phyloP scores from a whole-genome alignment of 2,888 invertebrate species.

The Epinotia bilunana region DNA sequence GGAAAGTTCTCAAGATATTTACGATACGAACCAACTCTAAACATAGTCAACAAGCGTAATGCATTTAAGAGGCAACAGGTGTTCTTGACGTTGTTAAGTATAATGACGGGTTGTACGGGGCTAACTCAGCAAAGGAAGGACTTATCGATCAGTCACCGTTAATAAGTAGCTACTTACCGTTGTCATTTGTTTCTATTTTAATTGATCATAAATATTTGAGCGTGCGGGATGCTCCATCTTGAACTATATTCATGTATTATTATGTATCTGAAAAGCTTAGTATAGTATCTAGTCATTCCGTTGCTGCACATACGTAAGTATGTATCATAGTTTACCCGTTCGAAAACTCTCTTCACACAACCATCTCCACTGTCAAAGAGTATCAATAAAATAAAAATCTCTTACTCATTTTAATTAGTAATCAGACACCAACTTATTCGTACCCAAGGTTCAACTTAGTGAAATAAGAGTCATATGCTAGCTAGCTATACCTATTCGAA shows the following conservation, averaged over 20 bases:
- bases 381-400: too few species aligned
- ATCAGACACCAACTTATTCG: too few species aligned
- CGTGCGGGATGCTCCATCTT: neutral
- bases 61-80: slow-evolving; percentile 55
- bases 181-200: slow-evolving; percentile 10
- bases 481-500: too few species aligned
- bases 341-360: too few species aligned
- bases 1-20: slow-evolving; percentile 61
- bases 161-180: neutral
- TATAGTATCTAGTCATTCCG: too few species aligned
- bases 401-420: too few species aligned
- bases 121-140: slow-evolving; percentile 20
- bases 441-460: too few species aligned
- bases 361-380: too few species aligned
- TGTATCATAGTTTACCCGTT: too few species aligned
- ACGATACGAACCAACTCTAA: slow-evolving; percentile 56
- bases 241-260: neutral
- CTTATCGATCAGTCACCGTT: slow-evolving; percentile 18
- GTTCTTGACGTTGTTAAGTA: slow-evolving; percentile 45
- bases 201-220: neutral
- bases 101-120: slow-evolving; percentile 39
- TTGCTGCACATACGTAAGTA: too few species aligned
- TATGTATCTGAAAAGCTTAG: neutral
- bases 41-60: slow-evolving; percentile 56
- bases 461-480: too few species aligned